Base-by-base conservation (phyloP, 2,797 vertebrate genomes). In the Tolypeutes matacus region DNA sequence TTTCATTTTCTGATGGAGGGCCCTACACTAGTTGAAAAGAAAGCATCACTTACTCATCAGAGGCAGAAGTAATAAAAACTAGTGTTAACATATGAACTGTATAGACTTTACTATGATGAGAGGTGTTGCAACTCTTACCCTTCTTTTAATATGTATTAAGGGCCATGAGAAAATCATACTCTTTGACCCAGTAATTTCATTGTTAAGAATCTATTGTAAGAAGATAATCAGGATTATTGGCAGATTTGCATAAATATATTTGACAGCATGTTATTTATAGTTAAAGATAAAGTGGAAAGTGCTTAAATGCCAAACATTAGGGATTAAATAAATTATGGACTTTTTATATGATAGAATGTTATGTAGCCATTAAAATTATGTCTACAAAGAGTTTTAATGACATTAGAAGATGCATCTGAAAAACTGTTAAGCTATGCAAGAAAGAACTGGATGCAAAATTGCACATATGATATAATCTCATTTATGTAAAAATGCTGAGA, bases 381-480 rank as follows among this genome's bases (percentile, higher is more conserved):
- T 84, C 67, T 94, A 31, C 0, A 83, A 51, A 46, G 23, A 84
- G 2, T 84, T 93, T 84, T 78, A 94, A 39, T 77, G 7, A 84
- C 9, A 82, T 85, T 77, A 96, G 31, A 72, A 91, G 93, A 87
- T 93, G 6, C 49, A 51, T 39, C 51, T 70, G 12, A 84, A 95
- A 86, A 94, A 89, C 42, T 62, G 31, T 29, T 87, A 82, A 56
- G 23, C 60, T 73, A 86, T 87, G 42, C 64, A 83, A 85, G 91
- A 92, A 76, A 94, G 14, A 82, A 42, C 7, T 29, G 21, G 21
- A n/a, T 90, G 5, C 56, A 82, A 93, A 93, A 82, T 36, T 65
- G 3, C 7, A 78, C 49, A 1, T 75, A 25, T 75, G 39, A 70
- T 89, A 31, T 60, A 31, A n/a, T n/a, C n/a, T n/a, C n/a, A n/a